Base-by-base conservation (phyloP, 2,888 invertebrate species). In the Microctonus brassicae region DNA sequence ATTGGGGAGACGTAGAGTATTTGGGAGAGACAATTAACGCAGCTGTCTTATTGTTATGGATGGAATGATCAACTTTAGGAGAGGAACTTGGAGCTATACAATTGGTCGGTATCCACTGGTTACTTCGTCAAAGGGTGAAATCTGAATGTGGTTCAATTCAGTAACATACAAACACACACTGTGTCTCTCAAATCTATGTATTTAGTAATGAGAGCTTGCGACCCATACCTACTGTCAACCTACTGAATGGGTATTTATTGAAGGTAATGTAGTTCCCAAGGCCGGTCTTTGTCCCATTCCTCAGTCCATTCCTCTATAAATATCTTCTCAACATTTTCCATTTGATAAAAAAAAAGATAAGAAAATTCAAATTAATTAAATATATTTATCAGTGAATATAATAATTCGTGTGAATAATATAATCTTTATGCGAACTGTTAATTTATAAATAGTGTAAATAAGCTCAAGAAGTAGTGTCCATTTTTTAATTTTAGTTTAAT, bases 211-310 rank as follows among this genome's bases (percentile, higher is more conserved):
- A 86, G 86, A 85, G 84, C 82, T 85, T 84, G 80, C 82, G 84
- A 86, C 86, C 85, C 84, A 84, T 86, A 82, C 86, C 85, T 84
- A 84, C 83, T 84, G 82, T 83, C 87, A 84, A 81, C 84, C 84
- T 85, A 84, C 84, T 83, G 80, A 87, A 85, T 86, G 86, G 87
- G 67, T 67, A 67, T 87, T 83, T 82, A 81, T 78, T 84, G 84
- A 85, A 88, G 88, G 88, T 88, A 88, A 88, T 84, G 88, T 88
- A 88, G 84, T 82, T 85, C 86, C 86, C 86, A 83, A 83, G 87
- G 86, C 87, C 87, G 88, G 86, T 88, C 88, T 88, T 88, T 79
- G 78, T 78, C 53, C 36, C 69, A 34, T 66, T 29, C 33, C 39
- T 39, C 69, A 60, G 17, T 63, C 60, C 47, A 24, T 39, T 17